phyloP scores from a whole-genome alignment of 1,140 invertebrate species.

The Trichonephila clavata region DNA sequence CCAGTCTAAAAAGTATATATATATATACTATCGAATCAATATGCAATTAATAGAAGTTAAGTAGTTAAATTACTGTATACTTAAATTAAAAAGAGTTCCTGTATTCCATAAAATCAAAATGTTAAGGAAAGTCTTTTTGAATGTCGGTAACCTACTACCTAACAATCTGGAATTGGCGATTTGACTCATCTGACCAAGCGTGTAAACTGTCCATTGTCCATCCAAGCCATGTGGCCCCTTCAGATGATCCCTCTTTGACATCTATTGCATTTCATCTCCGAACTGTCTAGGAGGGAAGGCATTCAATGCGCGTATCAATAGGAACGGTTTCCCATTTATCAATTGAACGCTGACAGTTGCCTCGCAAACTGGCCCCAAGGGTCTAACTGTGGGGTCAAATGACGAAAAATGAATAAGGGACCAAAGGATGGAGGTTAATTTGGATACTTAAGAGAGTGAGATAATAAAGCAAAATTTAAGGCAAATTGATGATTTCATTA shows the following conservation, averaged over 20 bases:
- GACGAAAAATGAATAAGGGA: too few relatives aligned
- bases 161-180: neutral
- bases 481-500: too few relatives aligned
- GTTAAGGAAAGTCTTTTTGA: too few relatives aligned
- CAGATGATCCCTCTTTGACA: slow-evolving; percentile 8
- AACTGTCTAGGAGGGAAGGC: neutral
- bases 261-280: slow-evolving; percentile 8
- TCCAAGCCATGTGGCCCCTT: neutral
- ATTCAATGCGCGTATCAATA: neutral
- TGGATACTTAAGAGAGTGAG: too few relatives aligned
- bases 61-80: neutral
- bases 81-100: neutral
- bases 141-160: neutral
- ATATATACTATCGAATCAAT: too few relatives aligned
- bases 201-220: slow-evolving; percentile 55
- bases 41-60: neutral
- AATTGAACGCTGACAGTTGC: slow-evolving; percentile 19
- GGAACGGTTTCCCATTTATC: slow-evolving; percentile 24
- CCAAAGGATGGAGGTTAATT: neutral
- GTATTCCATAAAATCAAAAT: neutral
- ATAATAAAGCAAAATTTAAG: too few relatives aligned
- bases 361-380: neutral
- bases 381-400: neutral
- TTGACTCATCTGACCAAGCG: slow-evolving; percentile 48
- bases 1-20: too few relatives aligned